Evolutionary conservation across 2,888 invertebrate genomes (phyloP).

Genomic region (Trissoscelio sp.): DNA sequence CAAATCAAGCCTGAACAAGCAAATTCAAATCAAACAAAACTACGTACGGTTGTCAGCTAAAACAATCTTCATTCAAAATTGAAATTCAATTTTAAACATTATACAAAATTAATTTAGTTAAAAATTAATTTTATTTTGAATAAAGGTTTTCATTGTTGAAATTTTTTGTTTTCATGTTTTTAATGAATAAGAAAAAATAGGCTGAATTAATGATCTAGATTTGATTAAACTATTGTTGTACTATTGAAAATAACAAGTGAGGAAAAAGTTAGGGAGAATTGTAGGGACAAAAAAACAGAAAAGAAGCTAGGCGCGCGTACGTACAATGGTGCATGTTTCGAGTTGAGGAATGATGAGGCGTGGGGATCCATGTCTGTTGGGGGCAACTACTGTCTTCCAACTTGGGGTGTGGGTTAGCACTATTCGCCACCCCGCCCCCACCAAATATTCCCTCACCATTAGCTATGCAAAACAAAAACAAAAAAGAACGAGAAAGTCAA

Average conservation of each 20-base stretch:
- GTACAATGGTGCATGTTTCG: conserved; percentile 83
- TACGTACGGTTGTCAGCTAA: not conserved
- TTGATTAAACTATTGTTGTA: too few relatives aligned
- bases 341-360: conserved; percentile 81
- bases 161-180: too few relatives aligned
- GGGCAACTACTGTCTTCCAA: conserved; percentile 82
- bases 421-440: conserved; percentile 79
- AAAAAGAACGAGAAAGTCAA: conserved; percentile 60
- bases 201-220: too few relatives aligned
- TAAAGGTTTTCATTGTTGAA: too few relatives aligned
- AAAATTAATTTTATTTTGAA: too few relatives aligned
- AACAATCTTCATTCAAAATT: conserved; percentile 4
- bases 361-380: conserved; percentile 81
- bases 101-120: too few relatives aligned
- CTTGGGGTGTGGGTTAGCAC: conserved; percentile 80
- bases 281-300: conserved; percentile 26
- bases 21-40: not conserved
- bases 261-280: conserved; percentile 4
- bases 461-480: conserved; percentile 79
- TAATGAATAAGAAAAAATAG: too few relatives aligned
- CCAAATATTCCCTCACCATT: conserved; percentile 82
- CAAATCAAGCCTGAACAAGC: conserved; percentile 28
- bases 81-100: not conserved
- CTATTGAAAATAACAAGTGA: not conserved
- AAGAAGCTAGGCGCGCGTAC: conserved; percentile 74